phyloP scores from a whole-genome alignment of 2,113 vertebrate species.

The Macquaria ambigua region DNA sequence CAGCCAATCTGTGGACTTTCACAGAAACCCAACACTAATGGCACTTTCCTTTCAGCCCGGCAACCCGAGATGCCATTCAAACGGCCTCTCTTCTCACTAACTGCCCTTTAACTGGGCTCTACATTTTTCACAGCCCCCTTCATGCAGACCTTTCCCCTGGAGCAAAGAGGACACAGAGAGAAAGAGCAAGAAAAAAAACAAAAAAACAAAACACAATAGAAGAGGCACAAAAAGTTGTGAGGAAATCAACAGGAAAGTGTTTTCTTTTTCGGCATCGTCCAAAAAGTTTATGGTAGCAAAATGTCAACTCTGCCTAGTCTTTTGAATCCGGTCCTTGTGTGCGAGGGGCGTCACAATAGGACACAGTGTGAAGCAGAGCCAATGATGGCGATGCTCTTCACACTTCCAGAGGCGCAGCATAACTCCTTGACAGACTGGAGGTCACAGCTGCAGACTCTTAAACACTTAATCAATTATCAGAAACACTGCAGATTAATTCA shows the following conservation, averaged over 20 bases:
- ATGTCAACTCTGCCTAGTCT: background rate
- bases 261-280: background rate
- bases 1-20: slow-evolving; percentile 55
- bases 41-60: slow-evolving; percentile 63
- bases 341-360: background rate
- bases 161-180: background rate
- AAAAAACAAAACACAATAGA: background rate
- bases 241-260: background rate
- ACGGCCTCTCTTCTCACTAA: slow-evolving; percentile 52
- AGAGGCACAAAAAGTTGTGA: background rate
- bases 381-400: slow-evolving; percentile 15
- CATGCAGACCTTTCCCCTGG: background rate
- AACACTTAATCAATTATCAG: background rate
- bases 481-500: background rate
- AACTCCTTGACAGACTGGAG: background rate
- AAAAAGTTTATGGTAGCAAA: background rate
- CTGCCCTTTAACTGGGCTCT: slow-evolving; percentile 58
- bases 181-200: background rate
- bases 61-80: slow-evolving; percentile 66
- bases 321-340: background rate
- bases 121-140: slow-evolving; percentile 11
- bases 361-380: slow-evolving; percentile 7
- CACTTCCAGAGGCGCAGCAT: background rate
- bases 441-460: background rate
- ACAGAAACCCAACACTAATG: slow-evolving; percentile 73